phyloP scores from a whole-genome alignment of 2,888 invertebrate species.

The Lepidochrysops patricia region DNA sequence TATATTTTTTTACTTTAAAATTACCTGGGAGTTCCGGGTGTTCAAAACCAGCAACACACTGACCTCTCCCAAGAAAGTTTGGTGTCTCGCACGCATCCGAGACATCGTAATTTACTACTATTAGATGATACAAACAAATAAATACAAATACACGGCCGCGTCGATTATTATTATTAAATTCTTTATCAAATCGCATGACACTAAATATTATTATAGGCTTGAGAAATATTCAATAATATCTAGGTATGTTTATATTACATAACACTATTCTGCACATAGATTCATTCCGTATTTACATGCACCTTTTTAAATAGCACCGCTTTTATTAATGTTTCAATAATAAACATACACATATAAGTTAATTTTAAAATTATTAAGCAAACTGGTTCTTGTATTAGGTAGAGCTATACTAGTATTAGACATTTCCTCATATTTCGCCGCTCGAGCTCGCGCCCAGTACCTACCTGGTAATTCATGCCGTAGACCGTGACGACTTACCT shows the following conservation, averaged over 20 bases:
- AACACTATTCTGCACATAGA: background rate
- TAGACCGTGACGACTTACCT: too few relatives aligned
- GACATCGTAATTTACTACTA: background rate
- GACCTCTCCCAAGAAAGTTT: background rate
- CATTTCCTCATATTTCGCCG: too few relatives aligned
- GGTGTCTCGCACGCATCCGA: background rate
- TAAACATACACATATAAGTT: background rate
- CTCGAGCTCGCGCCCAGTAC: too few relatives aligned
- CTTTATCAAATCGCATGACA: background rate
- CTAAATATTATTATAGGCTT: background rate
- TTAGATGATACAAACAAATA: background rate
- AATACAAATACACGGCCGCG: too few relatives aligned
- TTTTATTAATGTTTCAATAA: background rate
- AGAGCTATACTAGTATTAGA: too few relatives aligned
- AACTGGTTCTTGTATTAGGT: too few relatives aligned
- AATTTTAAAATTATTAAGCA: background rate
- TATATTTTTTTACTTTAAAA: background rate
- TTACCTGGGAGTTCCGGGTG: background rate
- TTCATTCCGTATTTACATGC: background rate
- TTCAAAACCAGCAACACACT: background rate
- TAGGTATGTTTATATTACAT: too few relatives aligned
- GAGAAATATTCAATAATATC: background rate
- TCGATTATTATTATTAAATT: background rate
- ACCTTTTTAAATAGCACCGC: too few relatives aligned
- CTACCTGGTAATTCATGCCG: too few relatives aligned